phyloP scores from a whole-genome alignment of 1,140 invertebrate genomes.

The Temnothorax longispinosus region DNA sequence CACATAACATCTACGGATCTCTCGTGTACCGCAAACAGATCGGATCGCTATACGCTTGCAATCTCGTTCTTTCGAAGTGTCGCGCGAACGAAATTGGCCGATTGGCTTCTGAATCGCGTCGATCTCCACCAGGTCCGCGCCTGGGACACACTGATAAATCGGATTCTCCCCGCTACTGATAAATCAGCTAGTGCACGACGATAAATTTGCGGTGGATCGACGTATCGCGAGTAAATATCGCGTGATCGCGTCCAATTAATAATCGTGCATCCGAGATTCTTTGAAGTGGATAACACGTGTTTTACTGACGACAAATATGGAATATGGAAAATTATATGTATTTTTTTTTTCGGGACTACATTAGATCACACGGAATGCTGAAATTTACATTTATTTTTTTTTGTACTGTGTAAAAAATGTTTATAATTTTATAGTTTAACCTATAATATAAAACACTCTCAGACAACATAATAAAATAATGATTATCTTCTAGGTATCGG shows the following conservation, averaged over 20 bases:
- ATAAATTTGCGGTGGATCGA: conserved; percentile 69
- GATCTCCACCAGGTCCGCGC: conserved; percentile 53
- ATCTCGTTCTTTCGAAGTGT: conserved; percentile 54
- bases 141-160: conserved; percentile 72
- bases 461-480: neutral
- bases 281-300: conserved; percentile 61
- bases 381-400: neutral
- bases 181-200: conserved; percentile 67
- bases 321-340: neutral
- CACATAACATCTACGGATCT: conserved; percentile 15
- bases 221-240: conserved; percentile 74
- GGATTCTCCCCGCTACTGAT: conserved; percentile 64
- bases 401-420: neutral
- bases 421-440: neutral
- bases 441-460: neutral
- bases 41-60: neutral
- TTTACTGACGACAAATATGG: conserved; percentile 63
- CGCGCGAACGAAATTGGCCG: conserved; percentile 65
- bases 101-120: conserved; percentile 66
- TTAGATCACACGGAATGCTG: neutral
- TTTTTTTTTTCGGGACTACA: neutral
- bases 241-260: conserved; percentile 76
- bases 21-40: conserved; percentile 27
- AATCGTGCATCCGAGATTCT: conserved; percentile 58
- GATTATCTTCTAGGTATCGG: neutral